Evolutionary conservation across 1,140 invertebrate species (phyloP), one percentile per base, ranked within the genome.

Genomic region (Papilio glaucus): DNA sequence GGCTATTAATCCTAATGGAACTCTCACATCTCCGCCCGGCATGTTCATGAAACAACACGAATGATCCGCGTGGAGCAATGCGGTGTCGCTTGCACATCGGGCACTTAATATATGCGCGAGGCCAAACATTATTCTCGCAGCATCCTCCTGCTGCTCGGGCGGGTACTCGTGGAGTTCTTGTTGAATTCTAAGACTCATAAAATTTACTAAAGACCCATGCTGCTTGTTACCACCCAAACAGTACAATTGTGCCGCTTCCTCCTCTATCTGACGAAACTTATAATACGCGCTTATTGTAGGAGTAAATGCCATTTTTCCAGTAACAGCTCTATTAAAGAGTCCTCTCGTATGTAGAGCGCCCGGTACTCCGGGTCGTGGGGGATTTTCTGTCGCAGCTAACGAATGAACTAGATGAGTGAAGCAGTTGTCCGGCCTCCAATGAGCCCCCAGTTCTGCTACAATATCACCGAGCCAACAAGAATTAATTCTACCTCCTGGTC

Each of bases 391-490:
- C 3, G 94, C 94, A 0, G 95, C 94, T 37, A 96, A 78, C 2
- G 93, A 94, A 77, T 94, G 96, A 4, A 95, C 86, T 0, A 95
- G 94, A 86, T 96, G 96, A 15, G 93, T 93, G 18, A 93, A 81
- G 71, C 92, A 92, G 13, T 94, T 94, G 45, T 95, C 82, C 42
- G 77, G 92, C 76, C 95, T 95, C 92, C 93, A 95, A 39, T 94
- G 92, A 0, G 95, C 94, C 1, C 96, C 96, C 81, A 96, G 92
- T 87, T 96, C 95, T 1, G 95, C 94, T 4, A 96, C 94, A 10
- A 95, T 93, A 53, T 96, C 95, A 10, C 95, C 95, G n/a, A 96
- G 77, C 95, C 95, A 96, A 73, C 94, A 95, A 0, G 95, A 96
- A 83, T 95, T 94, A 15, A 96, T 95, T 73, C 95, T 92, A 38